Conservation (phyloP, 2,888 invertebrate genomes). For the Chrysolina oricalcia region DNA sequence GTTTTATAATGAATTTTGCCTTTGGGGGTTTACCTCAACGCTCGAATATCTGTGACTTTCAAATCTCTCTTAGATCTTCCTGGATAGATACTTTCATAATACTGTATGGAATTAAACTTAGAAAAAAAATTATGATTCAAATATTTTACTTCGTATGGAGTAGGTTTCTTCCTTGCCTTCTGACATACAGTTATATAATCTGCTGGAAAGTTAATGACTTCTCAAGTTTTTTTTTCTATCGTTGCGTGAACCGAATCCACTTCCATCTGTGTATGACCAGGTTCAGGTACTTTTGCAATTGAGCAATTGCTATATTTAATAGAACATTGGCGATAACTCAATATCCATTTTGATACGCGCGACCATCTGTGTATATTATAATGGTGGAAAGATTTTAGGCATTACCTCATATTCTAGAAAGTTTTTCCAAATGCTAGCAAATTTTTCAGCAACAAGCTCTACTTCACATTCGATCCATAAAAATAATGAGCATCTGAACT, state of each 20-base stretch:
- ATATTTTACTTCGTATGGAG: constrained; percentile 46
- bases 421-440: constrained; percentile 21
- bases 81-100: constrained; percentile 46
- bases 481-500: not conserved
- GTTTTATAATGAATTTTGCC: not conserved
- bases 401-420: constrained; percentile 6
- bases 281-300: constrained; percentile 18
- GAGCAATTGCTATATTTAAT: no score
- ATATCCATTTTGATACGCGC: constrained; percentile 18
- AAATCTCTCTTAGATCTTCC: constrained; percentile 24
- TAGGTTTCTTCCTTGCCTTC: constrained; percentile 35
- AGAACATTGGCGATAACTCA: not conserved
- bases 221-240: not conserved
- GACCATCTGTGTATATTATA: constrained; percentile 27
- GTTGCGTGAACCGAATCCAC: not conserved
- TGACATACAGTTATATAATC: constrained; percentile 21
- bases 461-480: not conserved
- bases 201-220: constrained; percentile 1
- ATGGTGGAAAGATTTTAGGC: not conserved
- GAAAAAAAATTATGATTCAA: constrained; percentile 41
- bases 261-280: constrained; percentile 9
- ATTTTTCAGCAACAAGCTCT: not conserved
- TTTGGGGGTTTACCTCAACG: no score
- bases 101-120: constrained; percentile 33
- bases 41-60: no score